Percentiles rank a stretch among this genome's conserved stretches.
These are phyloP conservation scores for Oreonectes daqikongensis DNA, from an alignment of 2,797 vertebrate genomes.

Conservation along the genomic window DNA sequence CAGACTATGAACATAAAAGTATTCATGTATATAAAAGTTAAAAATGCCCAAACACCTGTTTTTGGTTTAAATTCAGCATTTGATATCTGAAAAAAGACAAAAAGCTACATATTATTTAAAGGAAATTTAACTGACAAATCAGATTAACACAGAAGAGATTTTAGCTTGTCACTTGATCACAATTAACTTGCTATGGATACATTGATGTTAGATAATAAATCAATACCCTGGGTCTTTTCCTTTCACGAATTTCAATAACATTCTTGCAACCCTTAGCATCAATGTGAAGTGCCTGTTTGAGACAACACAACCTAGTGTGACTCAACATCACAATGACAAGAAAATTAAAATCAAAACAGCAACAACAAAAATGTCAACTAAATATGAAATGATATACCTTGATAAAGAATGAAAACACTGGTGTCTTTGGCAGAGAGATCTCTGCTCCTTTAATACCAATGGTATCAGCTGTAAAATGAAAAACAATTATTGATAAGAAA, in stretches of 20 bases:
- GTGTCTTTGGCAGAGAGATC: constrained; percentile 70
- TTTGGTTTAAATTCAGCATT: neutral
- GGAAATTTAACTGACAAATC: too few relatives aligned
- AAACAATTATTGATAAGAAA: neutral
- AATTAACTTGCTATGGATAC: neutral
- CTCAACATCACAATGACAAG: neutral
- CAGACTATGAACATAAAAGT: neutral
- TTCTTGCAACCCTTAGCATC: constrained; percentile 83
- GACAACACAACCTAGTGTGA: constrained; percentile 6
- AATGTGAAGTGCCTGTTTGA: constrained; percentile 77
- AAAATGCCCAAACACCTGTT: constrained; percentile 35
- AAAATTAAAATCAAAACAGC: neutral
- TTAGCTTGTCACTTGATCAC: neutral
- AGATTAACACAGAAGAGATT: neutral
- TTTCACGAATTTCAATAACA: constrained; percentile 73
- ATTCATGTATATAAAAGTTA: neutral
- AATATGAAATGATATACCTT: constrained; percentile 66
- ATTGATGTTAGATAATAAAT: neutral
- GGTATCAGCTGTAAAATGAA: constrained; percentile 62
- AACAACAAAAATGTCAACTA: neutral
- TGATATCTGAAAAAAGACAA: neutral
- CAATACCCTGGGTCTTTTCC: constrained; percentile 4
- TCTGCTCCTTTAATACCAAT: constrained; percentile 64
- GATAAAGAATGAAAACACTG: constrained; percentile 81
- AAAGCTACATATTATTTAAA: too few relatives aligned